Evolutionary conservation across 30 jellyfish, hydroid and myxozoan genomes (phyloP), one percentile per base, ranked within the genome.

Genomic region (Catostylus mosaicus): DNA sequence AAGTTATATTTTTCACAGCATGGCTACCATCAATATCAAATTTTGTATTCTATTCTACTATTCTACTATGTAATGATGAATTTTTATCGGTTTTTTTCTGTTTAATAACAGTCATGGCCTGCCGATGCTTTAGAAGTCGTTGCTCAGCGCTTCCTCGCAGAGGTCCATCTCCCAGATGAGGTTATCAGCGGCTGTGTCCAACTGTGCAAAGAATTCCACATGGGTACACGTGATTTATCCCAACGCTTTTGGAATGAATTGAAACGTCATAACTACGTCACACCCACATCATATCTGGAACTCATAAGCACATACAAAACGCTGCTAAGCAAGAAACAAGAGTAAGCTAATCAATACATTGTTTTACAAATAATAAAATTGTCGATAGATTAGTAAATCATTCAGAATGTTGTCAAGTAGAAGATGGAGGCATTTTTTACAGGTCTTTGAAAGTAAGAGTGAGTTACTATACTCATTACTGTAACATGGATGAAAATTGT

Each of bases 81-180:
- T n/a, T n/a, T n/a, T n/a, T n/a, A n/a, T n/a, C n/a, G n/a, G n/a
- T n/a, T n/a, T n/a, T 4, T 1, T 34, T 37, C 48, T 40, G 36
- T 38, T 77, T 64, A 7, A 4, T 19, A 12, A 22, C 62, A 95
- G 99, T 93, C 95, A 2, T 95, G 99, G 99, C 99, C 99, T 1
- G 99, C 95, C 31, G 99, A 95, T 68, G 99, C 99, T 19, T 90
- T 95, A 22, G 93, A 96, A 73, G 99, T 95, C 38, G 99, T 95
- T n/a, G 99, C 99, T 11, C 97, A 88, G 77, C 95, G 99, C 30
- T 95, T 95, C 68, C 89, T 95, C 27, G 97, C 94, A 29, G 97
- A 95, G n/a, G 97, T 95, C 75, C 89, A 89, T 65, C 85, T 95
- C 3, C 89, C 97, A 24, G 82, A 91, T 24, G 85, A 84, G 1